Conservation (phyloP, 2,113 vertebrate genomes). For the Conger conger region DNA sequence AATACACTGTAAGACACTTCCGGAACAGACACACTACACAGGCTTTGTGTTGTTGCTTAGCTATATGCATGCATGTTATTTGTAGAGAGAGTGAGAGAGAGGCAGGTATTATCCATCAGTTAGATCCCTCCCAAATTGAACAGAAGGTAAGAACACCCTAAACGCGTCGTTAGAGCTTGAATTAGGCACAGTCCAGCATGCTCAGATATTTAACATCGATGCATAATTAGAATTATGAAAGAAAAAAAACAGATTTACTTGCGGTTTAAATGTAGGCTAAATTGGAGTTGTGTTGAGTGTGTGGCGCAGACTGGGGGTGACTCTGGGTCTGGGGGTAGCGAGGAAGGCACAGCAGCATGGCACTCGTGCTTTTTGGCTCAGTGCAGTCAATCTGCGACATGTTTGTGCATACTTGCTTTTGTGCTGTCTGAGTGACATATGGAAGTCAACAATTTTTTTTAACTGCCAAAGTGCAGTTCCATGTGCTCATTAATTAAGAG, state of each 20-base stretch:
- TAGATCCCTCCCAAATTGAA: neutral
- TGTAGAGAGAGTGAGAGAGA: no score
- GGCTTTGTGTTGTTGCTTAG: no score
- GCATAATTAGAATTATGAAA: conserved; percentile 19
- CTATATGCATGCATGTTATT: no score
- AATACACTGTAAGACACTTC: neutral
- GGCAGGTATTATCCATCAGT: neutral
- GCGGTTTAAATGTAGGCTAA: neutral
- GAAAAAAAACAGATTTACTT: conserved; percentile 1
- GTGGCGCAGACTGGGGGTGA: conserved; percentile 90
- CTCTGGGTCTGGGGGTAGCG: conserved; percentile 90
- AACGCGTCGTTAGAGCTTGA: neutral
- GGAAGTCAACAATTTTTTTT: conserved; percentile 48
- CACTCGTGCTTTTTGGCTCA: conserved; percentile 87
- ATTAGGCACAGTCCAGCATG: neutral
- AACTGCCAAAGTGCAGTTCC: conserved; percentile 1
- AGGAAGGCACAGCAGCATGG: conserved; percentile 86
- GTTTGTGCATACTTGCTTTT: conserved; percentile 87
- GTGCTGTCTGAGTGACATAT: conserved; percentile 89
- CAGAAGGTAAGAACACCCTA: neutral
- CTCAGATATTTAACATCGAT: conserved; percentile 14
- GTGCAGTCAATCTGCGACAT: conserved; percentile 87
- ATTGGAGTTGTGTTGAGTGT: conserved; percentile 36
- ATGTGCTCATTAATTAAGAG: conserved; percentile 27
- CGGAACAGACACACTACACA: no score